Percentiles rank a stretch among this genome's conserved stretches.
Conservation (phyloP, 2,797 vertebrate genomes). For the Intellagama lesueurii region DNA sequence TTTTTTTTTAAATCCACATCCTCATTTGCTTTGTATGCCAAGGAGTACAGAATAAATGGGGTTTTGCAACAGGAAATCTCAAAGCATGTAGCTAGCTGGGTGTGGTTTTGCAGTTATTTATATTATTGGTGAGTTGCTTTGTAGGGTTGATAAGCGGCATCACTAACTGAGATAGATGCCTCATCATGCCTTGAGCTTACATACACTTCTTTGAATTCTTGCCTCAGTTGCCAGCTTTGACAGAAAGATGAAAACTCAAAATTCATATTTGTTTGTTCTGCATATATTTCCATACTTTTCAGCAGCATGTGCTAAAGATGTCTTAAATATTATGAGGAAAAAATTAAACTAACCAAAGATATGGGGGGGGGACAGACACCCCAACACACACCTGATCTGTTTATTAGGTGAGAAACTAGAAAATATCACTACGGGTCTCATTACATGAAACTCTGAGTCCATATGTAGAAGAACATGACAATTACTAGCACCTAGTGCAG, state of each 20-base stretch:
- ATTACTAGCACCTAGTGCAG: too few species aligned
- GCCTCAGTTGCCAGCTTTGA: not conserved
- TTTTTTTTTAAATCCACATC: constrained; percentile 3
- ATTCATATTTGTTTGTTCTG: not conserved
- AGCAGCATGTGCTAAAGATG: not conserved
- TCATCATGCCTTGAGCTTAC: not conserved
- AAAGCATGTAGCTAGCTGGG: not conserved
- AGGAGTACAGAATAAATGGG: not conserved
- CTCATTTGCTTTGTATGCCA: constrained; percentile 14
- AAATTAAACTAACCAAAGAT: not conserved
- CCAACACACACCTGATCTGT: not conserved
- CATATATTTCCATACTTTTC: too few species aligned
- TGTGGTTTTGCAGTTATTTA: not conserved
- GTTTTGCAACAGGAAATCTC: constrained; percentile 29
- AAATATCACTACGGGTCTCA: not conserved
- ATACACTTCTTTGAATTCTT: not conserved
- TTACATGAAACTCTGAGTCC: too few species aligned
- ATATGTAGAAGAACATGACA: too few species aligned
- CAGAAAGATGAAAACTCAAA: not conserved
- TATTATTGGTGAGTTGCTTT: not conserved
- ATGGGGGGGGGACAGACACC: not conserved
- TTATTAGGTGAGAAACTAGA: constrained; percentile 4
- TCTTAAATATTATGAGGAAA: not conserved
- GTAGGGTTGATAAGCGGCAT: constrained; percentile 10
- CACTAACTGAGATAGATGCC: not conserved